Base-by-base conservation (phyloP, 2,888 invertebrate species). In the Pollenia angustigena region DNA sequence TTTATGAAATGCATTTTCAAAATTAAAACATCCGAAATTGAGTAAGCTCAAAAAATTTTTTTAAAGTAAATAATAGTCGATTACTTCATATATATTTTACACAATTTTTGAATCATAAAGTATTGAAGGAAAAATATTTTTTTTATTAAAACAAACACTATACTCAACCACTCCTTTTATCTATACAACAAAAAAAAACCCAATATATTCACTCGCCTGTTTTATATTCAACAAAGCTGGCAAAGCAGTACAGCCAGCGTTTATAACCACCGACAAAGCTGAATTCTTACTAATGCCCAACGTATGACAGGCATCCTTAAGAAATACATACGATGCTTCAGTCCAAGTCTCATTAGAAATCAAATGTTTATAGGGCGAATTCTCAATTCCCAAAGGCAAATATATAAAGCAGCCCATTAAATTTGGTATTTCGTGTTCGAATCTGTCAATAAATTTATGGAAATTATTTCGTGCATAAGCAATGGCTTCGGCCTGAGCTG, bases 211-310 rank as follows among this genome's bases (percentile, higher is more conserved):
- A 80, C 76, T 72, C 56, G 90, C 90, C 94, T 97, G 97, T 91
- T 97, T 97, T 89, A 99, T 98, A 94, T 98, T 99, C 85, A 99
- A 95, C 85, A 99, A 94, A 58, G 99, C 98, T 18, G 99, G 99
- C 90, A 99, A 94, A 66, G 99, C 99, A 48, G 96, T 96, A 91
- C 98, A 97, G 66, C 99, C 99, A 42, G 99, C 98, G 92, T 97
- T 96, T 89, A 99, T 96, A 88, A 98, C 98, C 89, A 98, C 98
- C 85, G 97, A 97, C 79, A 99, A 95, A 42, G 99, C 98, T 90
- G 97, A 97, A 90, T 97, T 97, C 71, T 97, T 96, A 90, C 97
- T 98, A 89, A 99, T 95, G 0, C 98, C 98, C 88, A 99, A 95
- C 81, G 99, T 94, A 81, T 97, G 95, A 93, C 99, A 99, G 16